phyloP scores from a whole-genome alignment of 1,140 invertebrate species.

The Phymastichus coffea region DNA sequence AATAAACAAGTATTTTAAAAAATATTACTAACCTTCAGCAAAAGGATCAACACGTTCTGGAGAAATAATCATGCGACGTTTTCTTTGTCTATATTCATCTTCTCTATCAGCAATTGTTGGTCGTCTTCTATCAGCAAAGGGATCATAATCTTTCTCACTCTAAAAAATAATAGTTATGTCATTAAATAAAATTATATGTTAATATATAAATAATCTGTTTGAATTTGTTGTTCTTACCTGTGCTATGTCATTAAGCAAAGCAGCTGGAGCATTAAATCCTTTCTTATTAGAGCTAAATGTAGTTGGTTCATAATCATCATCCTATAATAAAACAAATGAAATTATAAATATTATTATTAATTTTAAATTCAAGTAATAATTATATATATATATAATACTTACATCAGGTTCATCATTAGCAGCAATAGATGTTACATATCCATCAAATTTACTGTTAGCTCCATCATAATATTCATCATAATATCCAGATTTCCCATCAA shows the following conservation, averaged over 20 bases:
- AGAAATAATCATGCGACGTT: conserved; percentile 89
- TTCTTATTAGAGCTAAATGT: conserved; percentile 69
- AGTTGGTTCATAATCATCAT: conserved; percentile 80
- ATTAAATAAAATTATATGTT: background rate
- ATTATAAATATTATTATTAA: background rate
- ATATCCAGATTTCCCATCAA: conserved; percentile 78
- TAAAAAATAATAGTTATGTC: conserved; percentile 51
- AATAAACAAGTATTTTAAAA: conserved; percentile 27
- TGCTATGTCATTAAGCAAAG: conserved; percentile 86
- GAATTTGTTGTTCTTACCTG: conserved; percentile 63
- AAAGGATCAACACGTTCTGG: conserved; percentile 96
- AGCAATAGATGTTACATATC: conserved; percentile 94
- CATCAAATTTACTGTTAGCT: conserved; percentile 81
- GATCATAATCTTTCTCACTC: conserved; percentile 92
- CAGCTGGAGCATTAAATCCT: conserved; percentile 82
- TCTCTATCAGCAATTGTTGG: conserved; percentile 93
- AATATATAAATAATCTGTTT: background rate
- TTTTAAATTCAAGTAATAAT: background rate
- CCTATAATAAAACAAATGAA: conserved; percentile 55
- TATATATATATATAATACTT: conserved; percentile 38
- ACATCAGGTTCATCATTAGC: conserved; percentile 88
- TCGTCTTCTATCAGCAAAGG: conserved; percentile 88
- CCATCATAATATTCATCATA: conserved; percentile 95
- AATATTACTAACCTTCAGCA: conserved; percentile 82
- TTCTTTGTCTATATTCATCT: conserved; percentile 92